These are phyloP conservation scores for Auanema freiburgensis DNA, from an alignment of 2,888 invertebrate species.

Conservation along the genomic window DNA sequence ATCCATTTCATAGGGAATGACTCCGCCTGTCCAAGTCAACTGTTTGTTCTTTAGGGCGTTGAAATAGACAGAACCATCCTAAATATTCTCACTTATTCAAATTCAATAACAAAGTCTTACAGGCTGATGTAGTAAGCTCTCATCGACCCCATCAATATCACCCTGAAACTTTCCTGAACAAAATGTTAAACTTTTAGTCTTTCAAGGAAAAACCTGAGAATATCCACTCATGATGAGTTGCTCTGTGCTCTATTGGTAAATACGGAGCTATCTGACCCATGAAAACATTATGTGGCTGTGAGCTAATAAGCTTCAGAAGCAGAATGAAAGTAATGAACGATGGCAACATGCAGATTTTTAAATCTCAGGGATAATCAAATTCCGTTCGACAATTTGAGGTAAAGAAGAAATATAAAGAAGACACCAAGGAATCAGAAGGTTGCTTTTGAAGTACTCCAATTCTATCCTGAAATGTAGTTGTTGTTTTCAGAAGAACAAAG, in stretches of 20 bases:
- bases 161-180: constrained; percentile 63
- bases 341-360: too few relatives aligned
- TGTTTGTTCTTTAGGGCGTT: constrained; percentile 62
- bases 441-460: too few relatives aligned
- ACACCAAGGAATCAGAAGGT: too few relatives aligned
- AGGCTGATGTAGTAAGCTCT: constrained; percentile 40
- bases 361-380: too few relatives aligned
- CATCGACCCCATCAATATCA: constrained; percentile 62
- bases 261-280: constrained; percentile 18
- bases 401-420: too few relatives aligned
- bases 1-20: constrained; percentile 61
- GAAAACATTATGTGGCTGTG: constrained; percentile 1
- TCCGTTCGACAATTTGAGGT: too few relatives aligned
- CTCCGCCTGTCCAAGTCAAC: constrained; percentile 56
- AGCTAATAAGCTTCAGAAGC: too few relatives aligned
- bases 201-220: constrained; percentile 28
- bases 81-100: constrained; percentile 24
- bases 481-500: too few relatives aligned
- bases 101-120: constrained; percentile 24
- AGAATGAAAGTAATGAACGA: too few relatives aligned
- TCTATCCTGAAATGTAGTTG: too few relatives aligned
- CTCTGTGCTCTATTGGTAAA: constrained; percentile 25
- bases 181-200: neutral
- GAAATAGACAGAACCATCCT: constrained; percentile 51
- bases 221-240: constrained; percentile 35